Conservation (phyloP, 2,113 vertebrate genomes). For the Himantopus leucocephalus region DNA sequence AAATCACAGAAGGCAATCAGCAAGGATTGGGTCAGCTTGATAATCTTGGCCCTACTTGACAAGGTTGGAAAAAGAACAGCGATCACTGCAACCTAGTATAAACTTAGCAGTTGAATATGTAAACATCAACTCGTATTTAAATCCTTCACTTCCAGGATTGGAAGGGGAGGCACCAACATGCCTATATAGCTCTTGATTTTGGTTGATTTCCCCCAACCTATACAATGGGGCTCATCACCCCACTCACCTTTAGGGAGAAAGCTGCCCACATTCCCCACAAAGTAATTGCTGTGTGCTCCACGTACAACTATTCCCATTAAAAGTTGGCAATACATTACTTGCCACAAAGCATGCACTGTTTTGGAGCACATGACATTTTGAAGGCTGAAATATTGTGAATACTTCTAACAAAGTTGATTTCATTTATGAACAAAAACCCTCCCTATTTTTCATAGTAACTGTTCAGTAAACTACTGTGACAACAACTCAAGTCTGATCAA, state of each 20-base stretch:
- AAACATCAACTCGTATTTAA: background rate
- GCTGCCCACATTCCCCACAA: background rate
- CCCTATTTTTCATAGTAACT: background rate
- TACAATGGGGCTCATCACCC: background rate
- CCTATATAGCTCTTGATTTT: background rate
- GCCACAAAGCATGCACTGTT: background rate
- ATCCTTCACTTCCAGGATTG: background rate
- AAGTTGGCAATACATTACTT: background rate
- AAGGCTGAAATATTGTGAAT: background rate
- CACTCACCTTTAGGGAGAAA: background rate
- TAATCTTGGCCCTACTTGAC: background rate
- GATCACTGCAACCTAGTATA: background rate
- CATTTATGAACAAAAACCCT: conserved; percentile 1
- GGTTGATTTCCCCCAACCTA: background rate
- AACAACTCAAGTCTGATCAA: background rate
- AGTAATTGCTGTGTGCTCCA: background rate
- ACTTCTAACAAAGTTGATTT: background rate
- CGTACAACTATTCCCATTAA: background rate
- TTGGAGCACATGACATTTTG: background rate
- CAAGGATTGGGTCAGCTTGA: background rate
- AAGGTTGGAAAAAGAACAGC: background rate
- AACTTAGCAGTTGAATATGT: background rate
- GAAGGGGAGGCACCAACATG: background rate
- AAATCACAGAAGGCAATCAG: background rate
- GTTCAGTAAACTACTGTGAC: background rate